These are phyloP conservation scores for Drepana falcataria DNA, from an alignment of 2,888 invertebrate genomes.

Conservation along the genomic window DNA sequence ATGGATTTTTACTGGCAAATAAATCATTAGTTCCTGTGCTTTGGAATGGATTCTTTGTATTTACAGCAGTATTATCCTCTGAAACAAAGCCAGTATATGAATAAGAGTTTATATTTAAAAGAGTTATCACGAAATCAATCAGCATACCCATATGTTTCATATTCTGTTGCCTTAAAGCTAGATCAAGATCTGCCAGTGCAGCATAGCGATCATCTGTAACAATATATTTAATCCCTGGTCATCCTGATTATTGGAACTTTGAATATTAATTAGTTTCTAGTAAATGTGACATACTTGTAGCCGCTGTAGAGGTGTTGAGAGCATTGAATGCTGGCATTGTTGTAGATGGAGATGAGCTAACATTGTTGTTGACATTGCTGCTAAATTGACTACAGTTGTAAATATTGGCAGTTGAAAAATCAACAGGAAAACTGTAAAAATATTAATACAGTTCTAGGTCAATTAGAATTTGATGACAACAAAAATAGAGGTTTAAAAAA, in stretches of 20 bases:
- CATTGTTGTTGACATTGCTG: slow-evolving; percentile 58
- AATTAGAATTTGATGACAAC: not conserved
- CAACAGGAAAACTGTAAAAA: slow-evolving; percentile 81
- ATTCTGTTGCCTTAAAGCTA: slow-evolving; percentile 81
- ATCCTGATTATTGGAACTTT: too few species aligned
- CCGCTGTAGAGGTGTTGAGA: slow-evolving; percentile 40
- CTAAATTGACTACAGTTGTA: slow-evolving; percentile 80
- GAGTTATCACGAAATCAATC: too few species aligned
- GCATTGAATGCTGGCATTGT: slow-evolving; percentile 45
- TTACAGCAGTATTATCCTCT: slow-evolving; percentile 55
- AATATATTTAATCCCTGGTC: slow-evolving; percentile 2
- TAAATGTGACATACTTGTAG: slow-evolving; percentile 46
- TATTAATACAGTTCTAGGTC: slow-evolving; percentile 3
- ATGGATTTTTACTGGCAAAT: slow-evolving; percentile 68
- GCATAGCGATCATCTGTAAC: slow-evolving; percentile 93
- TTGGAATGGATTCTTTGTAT: slow-evolving; percentile 73
- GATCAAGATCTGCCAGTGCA: slow-evolving; percentile 95
- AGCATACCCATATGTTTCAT: slow-evolving; percentile 62
- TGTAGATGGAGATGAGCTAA: slow-evolving; percentile 64
- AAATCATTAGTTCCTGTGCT: slow-evolving; percentile 59
- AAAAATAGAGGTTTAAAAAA: slow-evolving; percentile 9
- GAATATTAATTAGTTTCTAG: not conserved
- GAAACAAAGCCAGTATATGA: slow-evolving; percentile 28
- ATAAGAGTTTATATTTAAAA: not conserved
- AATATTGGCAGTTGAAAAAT: slow-evolving; percentile 85